Base-by-base conservation (phyloP, 2,113 vertebrate genomes). In the Alces alces region DNA sequence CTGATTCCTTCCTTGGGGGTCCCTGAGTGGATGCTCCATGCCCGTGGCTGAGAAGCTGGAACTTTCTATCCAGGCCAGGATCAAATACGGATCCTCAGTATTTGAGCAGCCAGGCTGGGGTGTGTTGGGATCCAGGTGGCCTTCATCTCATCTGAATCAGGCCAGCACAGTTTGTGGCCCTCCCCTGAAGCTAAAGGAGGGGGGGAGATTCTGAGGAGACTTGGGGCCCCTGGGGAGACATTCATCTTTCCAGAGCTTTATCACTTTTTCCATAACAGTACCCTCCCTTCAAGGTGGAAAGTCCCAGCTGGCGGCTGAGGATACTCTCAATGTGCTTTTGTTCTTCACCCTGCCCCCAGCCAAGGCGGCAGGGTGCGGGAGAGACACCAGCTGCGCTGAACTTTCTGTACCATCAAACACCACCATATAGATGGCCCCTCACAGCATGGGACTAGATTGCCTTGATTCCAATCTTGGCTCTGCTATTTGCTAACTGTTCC, bases 251-350 rank as follows among this genome's bases (percentile, higher is more conserved):
- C 83, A 89, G 64, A 82, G 55, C 96, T 95, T 97, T 97, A 98
- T 98, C 96, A 97, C 93, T 96, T 97, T 98, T 98, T 97, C 98
- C 98, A 97, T 91, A 96, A 97, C 93, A 97, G 55, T 45, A 52
- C 83, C 78, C 88, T 96, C 78, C 89, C 89, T 97, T 92, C 87
- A 94, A 91, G 97, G 97, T 97, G 96, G 97, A 96, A 95, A 94
- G 96, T 80, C 95, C 91, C 95, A 96, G 96, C 95, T 95, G 94
- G 89, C 12, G 16, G 86, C 94, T 70, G 30, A 89, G 60, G 60
- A 70, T 47, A 13, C 47, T 89, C 66, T 95, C 45, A 43, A 9
- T 21, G 50, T 36, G 78, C 17, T 79, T 96, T 90, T 86, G 66
- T 94, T 93, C 36, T 84, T 55, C 21, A 21, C 14, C 50, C 52